Evolutionary conservation across 2,797 vertebrate genomes (phyloP), one percentile per base, ranked within the genome.

Genomic region (Galago senegalensis): DNA sequence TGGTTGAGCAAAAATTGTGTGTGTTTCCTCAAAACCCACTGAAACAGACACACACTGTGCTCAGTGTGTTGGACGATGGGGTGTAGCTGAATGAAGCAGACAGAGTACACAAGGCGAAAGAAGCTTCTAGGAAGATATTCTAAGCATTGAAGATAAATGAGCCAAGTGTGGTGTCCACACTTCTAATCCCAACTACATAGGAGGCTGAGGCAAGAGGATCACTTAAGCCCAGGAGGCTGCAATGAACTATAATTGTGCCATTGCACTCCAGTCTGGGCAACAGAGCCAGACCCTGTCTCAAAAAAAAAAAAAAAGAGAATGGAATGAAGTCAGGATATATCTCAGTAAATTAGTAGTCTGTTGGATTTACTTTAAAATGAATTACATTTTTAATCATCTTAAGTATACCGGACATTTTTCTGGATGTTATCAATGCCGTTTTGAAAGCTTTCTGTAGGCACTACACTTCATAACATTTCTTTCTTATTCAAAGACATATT

Each of bases 401-500:
- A 3, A 40, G 63, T 37, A 18, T 16, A 34, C 14, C 34, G 70
- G 80, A 53, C 60, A 5, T 92, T 88, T 88, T 84, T 31, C 91
- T 70, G 89, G 81, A 46, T 87, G 65, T 73, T 53, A 70, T 79
- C 90, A 53, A n/a, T 34, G 87, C 31, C 76, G 23, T 60, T 86
- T 77, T 85, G 69, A 83, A 94, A 88, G 94, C 76, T 49, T 90
- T 31, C 72, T n/a, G 2, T 23, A 8, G 84, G 87, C 93, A 76
- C 67, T 31, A 56, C 81, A 95, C 94, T 86, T 89, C 31, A 4
- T 61, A 93, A 89, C 98, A 49, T 43, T 89, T 81, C 92, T 86
- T 91, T 95, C 93, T 87, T 12, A 0, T 84, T 96, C 93, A 0
- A 1, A 96, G 89, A 34, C 89, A 90, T 96, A 75, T 97, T 98